These are phyloP conservation scores for Phlogophora meticulosa DNA, from an alignment of 2,888 invertebrate genomes.

Conservation along the genomic window DNA sequence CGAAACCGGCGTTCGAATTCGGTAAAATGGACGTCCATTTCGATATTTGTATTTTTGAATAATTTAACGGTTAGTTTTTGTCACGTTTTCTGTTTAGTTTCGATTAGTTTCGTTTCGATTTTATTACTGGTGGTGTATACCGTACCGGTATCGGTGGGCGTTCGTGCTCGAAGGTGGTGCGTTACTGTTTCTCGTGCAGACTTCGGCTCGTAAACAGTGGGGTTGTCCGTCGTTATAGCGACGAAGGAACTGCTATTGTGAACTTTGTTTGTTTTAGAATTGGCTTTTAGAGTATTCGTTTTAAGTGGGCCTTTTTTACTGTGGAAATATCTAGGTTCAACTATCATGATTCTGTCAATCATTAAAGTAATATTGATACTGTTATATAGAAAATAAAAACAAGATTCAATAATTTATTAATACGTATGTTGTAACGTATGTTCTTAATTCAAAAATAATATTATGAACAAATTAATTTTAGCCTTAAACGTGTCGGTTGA, in stretches of 20 bases:
- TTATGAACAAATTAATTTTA: no score
- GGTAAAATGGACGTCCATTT: constrained; percentile 40
- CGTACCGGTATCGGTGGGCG: constrained; percentile 77
- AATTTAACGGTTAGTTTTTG: constrained; percentile 49
- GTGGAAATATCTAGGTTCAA: neutral
- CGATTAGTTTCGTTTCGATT: constrained; percentile 56
- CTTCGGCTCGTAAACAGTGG: constrained; percentile 90
- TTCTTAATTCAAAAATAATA: no score
- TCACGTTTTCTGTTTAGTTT: constrained; percentile 58
- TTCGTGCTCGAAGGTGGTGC: constrained; percentile 88
- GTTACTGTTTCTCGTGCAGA: constrained; percentile 90
- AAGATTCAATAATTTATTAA: neutral
- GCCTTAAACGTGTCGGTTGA: no score
- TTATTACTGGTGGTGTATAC: constrained; percentile 54
- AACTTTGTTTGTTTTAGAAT: constrained; percentile 80
- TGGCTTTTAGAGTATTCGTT: constrained; percentile 67
- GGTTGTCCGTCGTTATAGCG: constrained; percentile 90
- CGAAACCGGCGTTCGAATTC: constrained; percentile 45
- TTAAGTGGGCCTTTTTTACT: neutral
- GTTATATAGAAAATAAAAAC: rapidly evolving
- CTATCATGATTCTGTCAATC: neutral
- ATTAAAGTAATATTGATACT: neutral
- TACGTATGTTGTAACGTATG: no score
- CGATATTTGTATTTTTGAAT: constrained; percentile 42
- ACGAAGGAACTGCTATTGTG: constrained; percentile 89